Evolutionary conservation across 2,113 vertebrate species (phyloP).

Genomic region (Choloepus hoffmanni): DNA sequence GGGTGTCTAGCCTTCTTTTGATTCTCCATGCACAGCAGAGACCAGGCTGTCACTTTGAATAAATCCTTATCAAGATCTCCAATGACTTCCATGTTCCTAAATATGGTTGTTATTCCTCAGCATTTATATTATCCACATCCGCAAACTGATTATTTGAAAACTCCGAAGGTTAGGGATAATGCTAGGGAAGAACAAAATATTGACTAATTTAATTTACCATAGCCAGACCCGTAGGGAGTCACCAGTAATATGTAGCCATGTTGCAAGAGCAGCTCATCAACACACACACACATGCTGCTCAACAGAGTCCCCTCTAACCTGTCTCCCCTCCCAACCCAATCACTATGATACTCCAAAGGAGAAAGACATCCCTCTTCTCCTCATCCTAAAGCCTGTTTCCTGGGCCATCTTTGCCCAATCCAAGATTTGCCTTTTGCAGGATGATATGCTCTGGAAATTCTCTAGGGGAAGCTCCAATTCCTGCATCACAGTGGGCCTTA

Average conservation of each 20-base stretch:
- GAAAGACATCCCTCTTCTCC: not conserved
- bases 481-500: not conserved
- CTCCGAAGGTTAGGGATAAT: not conserved
- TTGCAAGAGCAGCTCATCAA: not conserved
- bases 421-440: not conserved
- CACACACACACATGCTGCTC: not conserved
- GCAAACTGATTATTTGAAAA: not conserved
- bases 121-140: not conserved
- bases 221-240: not conserved
- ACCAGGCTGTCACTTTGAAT: not conserved
- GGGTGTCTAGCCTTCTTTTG: not conserved
- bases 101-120: not conserved
- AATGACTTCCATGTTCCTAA: not conserved
- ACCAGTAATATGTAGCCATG: not conserved
- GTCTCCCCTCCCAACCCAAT: not conserved
- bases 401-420: not conserved
- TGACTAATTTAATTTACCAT: not conserved
- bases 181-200: not conserved
- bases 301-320: not conserved
- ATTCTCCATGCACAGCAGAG: not conserved
- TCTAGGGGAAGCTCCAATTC: not conserved
- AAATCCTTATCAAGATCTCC: not conserved
- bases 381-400: not conserved
- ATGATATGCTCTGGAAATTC: not conserved
- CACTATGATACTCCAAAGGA: not conserved